Percentiles rank a stretch among this genome's conserved stretches.
Conservation (phyloP, 2,888 invertebrate genomes). For the Andrena dorsata region DNA sequence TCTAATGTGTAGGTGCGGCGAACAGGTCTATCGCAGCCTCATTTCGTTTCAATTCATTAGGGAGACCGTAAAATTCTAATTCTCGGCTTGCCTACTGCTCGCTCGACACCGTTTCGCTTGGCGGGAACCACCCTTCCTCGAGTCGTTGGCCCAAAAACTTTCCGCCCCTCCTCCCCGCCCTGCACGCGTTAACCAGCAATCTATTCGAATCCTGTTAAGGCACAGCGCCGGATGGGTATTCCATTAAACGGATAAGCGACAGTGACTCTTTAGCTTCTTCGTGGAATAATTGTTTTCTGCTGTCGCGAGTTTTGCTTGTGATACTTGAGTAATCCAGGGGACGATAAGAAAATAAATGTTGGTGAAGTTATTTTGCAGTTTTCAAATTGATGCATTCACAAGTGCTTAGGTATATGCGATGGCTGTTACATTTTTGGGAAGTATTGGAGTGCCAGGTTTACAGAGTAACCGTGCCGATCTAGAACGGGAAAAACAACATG, state of each 20-base stretch:
- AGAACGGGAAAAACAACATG: no score
- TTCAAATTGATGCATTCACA: no score
- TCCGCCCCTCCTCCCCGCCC: constrained; percentile 44
- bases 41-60: constrained; percentile 76
- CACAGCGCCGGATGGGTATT: constrained; percentile 42
- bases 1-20: constrained; percentile 61
- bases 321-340: no score
- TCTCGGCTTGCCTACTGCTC: constrained; percentile 56
- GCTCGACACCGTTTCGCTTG: constrained; percentile 67
- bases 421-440: no score
- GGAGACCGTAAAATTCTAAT: constrained; percentile 69
- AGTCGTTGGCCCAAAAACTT: constrained; percentile 58
- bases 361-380: no score
- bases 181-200: constrained; percentile 46
- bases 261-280: no score
- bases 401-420: no score
- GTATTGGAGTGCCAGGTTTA: no score
- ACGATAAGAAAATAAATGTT: no score
- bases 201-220: constrained; percentile 52
- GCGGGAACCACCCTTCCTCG: constrained; percentile 52
- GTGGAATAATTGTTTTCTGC: no score
- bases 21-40: constrained; percentile 67
- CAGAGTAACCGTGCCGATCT: no score
- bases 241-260: constrained; percentile 11
- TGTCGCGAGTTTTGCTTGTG: no score